Evolutionary conservation across 64 coral and sea anemone species (phyloP).

Genomic region (Pachyseris speciosa): DNA sequence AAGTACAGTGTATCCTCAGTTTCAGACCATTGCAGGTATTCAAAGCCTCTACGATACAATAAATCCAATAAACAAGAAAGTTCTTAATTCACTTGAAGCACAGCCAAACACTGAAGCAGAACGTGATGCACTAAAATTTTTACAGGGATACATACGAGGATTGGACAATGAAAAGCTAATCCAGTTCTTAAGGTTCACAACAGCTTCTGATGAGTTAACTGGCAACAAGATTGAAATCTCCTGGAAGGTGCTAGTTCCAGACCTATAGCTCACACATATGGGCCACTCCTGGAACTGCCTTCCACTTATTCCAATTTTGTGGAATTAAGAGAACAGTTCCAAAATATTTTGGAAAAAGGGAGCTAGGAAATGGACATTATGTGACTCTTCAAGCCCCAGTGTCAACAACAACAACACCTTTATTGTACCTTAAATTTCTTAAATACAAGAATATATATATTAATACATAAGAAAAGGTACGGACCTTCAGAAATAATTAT

Average conservation of each 20-base stretch:
- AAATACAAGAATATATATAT: too few species aligned
- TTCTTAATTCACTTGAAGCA: slow-evolving; percentile 38
- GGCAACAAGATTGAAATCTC: slow-evolving; percentile 28
- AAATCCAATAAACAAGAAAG: slow-evolving; percentile 59
- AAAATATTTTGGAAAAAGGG: slow-evolving; percentile 53
- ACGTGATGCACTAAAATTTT: slow-evolving; percentile 51
- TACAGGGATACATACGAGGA: slow-evolving; percentile 70
- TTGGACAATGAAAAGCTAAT: slow-evolving; percentile 48
- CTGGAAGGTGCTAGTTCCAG: slow-evolving; percentile 45
- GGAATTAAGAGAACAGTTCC: slow-evolving; percentile 72
- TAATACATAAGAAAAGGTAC: too few species aligned
- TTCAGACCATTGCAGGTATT: slow-evolving; percentile 30
- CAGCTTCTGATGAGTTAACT: slow-evolving; percentile 55
- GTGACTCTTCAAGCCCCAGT: background rate
- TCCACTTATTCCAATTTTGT: slow-evolving; percentile 75
- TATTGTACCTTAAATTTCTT: too few species aligned
- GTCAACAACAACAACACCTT: too few species aligned
- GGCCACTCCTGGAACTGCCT: slow-evolving; percentile 59
- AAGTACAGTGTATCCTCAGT: slow-evolving; percentile 48
- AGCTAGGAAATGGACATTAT: slow-evolving; percentile 44
- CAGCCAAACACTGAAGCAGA: slow-evolving; percentile 52
- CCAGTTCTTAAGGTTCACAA: slow-evolving; percentile 70
- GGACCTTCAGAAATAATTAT: too few species aligned
- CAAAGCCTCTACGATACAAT: slow-evolving; percentile 41
- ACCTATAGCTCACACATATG: slow-evolving; percentile 72